Evolutionary conservation across 2,113 vertebrate species (phyloP), one percentile per base, ranked within the genome.

Genomic region (Fregata magnificens): DNA sequence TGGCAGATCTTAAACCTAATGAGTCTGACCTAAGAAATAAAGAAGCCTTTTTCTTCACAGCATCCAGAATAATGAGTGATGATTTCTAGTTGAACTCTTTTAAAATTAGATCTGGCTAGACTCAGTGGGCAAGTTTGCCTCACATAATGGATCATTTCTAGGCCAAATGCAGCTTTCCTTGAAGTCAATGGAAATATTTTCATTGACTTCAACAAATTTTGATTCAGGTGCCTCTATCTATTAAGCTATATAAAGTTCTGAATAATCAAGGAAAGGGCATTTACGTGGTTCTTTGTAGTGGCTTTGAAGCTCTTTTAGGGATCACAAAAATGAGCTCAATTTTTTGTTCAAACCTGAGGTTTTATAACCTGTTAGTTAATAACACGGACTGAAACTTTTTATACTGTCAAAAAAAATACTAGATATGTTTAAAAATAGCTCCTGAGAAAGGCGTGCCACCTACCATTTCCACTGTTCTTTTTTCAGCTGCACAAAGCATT

Each of bases 381-480:
- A 79, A 11, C 20, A 61, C 4, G 9, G 44, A 13, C 13, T 63
- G 52, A 87, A 74, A 69, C 15, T 29, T 82, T 82, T 92, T 42
- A 42, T 45, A 19, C 40, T 18, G 5, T 52, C 29, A 28, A 67
- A 91, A 82, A 86, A 90, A 77, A 11, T 2, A 9, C 8, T 10
- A 31, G 29, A 61, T 52, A 34, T 3, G 2, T 81, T 92, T 94
- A 86, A 94, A 97, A 95, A 87, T n/a, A 92, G 10, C 47, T 85
- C 28, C 55, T 67, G 31, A 20, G 62, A 81, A 91, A 65, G 67
- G 25, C 4, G 6, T 31, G 47, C 61, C 76, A 87, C 50, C 55
- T 56, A 67, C 70, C 31, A 61, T 56, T 91, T 25, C 59, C 74
- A 88, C 82, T 70, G 49, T 38, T 96, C 66, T 88, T 97, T 97